Evolutionary conservation across 2,113 vertebrate genomes (phyloP), one percentile per base, ranked within the genome.

Genomic region (Danio rerio): DNA sequence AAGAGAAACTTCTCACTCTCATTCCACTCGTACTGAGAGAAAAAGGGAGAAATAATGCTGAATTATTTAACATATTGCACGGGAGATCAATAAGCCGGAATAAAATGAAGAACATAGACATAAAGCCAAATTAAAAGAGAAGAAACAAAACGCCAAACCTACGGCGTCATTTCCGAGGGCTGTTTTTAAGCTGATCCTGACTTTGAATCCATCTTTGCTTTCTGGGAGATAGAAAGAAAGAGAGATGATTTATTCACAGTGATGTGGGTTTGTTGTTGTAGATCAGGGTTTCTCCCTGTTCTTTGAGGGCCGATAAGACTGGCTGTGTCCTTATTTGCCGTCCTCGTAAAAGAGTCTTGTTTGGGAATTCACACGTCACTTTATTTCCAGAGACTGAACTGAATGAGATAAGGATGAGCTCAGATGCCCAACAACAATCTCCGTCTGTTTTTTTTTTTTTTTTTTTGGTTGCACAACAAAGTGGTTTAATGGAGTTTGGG

Each of bases 1-100:
- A 99, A 99, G 43, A 99, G 92, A 90, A 95, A 98, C 86, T 94
- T 94, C 88, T 99, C 96, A 87, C 91, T 95, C 21, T 92, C 79
- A 87, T 96, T 94, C 97, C 98, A 99, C 11, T 73, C 72, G 31
- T 99, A 99, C 98, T 99, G 74, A 73, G 47, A 83, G 20, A 21
- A 8, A 31, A 13, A 40, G 15, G 9, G 63, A 70, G 40, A 80
- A 40, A 9, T 20, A 9, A 52, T 7, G 7, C 40, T 79, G 1
- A 6, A 43, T 63, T 11, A 63, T 63, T 52, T 16, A 77, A 50
- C 20, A 9, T 4, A 4, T 31, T 63, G 18, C 58, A 63, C 13
- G 9, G 52, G 21, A 13, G 61, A 71, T 69, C 66, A 75, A 59
- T 58, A 21, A 45, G 7, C 42, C 12, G 9, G 12, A n/a, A 16